Base-by-base conservation (phyloP, 2,888 invertebrate genomes). In the Phaonia tiefii region DNA sequence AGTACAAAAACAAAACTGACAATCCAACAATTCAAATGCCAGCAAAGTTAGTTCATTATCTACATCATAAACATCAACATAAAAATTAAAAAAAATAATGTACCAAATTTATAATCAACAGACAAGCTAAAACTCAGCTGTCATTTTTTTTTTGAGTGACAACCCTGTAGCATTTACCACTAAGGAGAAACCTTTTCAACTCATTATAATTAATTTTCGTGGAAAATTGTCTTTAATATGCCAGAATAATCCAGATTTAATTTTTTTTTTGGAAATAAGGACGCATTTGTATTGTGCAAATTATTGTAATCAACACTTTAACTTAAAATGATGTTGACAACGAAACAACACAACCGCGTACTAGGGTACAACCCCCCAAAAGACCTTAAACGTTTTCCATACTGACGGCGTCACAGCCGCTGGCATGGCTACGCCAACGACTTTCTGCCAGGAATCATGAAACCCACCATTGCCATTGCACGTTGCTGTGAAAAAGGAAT, bases 401-500 rank as follows among this genome's bases (percentile, higher is more conserved):
- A 51, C 51, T 11, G 17, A n/a, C n/a, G n/a, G n/a, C n/a, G n/a
- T 3, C 60, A 60, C 20, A 56, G 39, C 22, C 13, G 22, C 63
- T 42, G 22, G 13, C 17, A 63, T 5, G 42, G 13, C 42, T 10
- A 22, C 22, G 3, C 5, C 37, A 42, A 3, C 13, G 20, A 63
- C 0, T 37, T 17, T 39, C 63, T 39, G 42, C 39, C 63, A 63
- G 13, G 22, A 22, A 39, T 20, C 42, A 22, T 17, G 3, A 37
- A 58, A 4, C 8, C n/a, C 58, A 20, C 8, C 31, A 31, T 8
- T 31, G 39, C 39, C 63, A 42, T 42, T 42, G 63, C 63, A 63
- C 63, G 42, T 63, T 63, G 63, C 63, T 63, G 49, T 67, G 37
- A 73, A 69, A 72, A 56, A 69, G 63, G 69, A 25, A 70, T 70